These are phyloP conservation scores for Drosophila nr. fundita DNA, from an alignment of 2,888 invertebrate species.

Conservation along the genomic window DNA sequence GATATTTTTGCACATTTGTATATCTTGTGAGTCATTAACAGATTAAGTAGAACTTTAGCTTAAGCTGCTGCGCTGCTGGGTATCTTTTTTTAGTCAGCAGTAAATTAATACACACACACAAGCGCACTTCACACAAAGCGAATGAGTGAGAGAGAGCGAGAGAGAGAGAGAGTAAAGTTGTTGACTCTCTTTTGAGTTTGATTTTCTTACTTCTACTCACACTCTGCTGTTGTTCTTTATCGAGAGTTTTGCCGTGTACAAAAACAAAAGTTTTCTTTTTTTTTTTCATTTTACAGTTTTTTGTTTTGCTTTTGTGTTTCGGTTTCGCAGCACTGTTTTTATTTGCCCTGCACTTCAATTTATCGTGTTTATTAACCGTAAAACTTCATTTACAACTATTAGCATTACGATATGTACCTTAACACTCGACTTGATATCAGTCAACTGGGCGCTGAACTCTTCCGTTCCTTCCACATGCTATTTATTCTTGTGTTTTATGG, in stretches of 20 bases:
- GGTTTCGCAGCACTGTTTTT: conserved; percentile 37
- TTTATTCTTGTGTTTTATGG: conserved; percentile 12
- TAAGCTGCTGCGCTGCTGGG: conserved; percentile 17
- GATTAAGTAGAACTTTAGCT: conserved; percentile 42
- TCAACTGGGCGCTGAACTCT: conserved; percentile 53
- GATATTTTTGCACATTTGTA: conserved; percentile 33
- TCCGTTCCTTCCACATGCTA: not conserved
- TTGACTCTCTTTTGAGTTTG: conserved; percentile 12
- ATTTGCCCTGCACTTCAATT: conserved; percentile 59
- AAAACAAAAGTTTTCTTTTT: conserved; percentile 2
- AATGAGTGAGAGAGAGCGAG: conserved; percentile 4
- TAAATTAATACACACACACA: conserved; percentile 54
- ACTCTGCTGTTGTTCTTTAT: conserved; percentile 26
- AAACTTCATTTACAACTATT: conserved; percentile 59
- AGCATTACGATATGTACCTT: conserved; percentile 18
- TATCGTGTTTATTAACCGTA: conserved; percentile 68
- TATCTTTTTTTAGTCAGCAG: conserved; percentile 40
- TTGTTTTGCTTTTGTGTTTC: conserved; percentile 73
- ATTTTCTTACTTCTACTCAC: not conserved
- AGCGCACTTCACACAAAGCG: conserved; percentile 26
- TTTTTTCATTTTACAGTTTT: conserved; percentile 54
- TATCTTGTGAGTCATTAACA: conserved; percentile 39
- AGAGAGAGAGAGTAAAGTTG: conserved; percentile 1
- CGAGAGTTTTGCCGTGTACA: conserved; percentile 7
- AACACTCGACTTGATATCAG: conserved; percentile 49